These are phyloP conservation scores for Metacarcinus magister DNA, from an alignment of 2,888 invertebrate genomes.

Conservation along the genomic window DNA sequence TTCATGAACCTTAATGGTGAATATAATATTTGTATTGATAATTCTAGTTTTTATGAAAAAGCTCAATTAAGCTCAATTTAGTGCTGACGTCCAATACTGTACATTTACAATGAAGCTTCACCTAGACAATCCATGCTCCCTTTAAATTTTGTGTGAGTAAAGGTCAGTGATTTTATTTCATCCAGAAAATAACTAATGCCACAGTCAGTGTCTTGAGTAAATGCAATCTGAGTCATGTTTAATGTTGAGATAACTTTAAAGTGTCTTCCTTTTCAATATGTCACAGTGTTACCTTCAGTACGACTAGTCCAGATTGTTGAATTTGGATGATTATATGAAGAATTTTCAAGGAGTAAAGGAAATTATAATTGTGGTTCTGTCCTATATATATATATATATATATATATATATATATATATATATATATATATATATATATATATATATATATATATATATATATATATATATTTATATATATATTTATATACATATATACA, in stretches of 20 bases:
- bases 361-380: neutral
- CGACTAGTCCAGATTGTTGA: neutral
- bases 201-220: neutral
- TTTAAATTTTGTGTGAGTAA: constrained; percentile 50
- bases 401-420: neutral
- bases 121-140: constrained; percentile 74
- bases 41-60: constrained; percentile 70
- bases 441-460: constrained; percentile 51
- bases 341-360: neutral
- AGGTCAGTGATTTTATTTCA: neutral
- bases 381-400: constrained; percentile 53
- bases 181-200: neutral
- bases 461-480: constrained; percentile 56
- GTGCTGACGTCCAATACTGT: constrained; percentile 76
- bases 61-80: constrained; percentile 79
- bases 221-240: neutral
- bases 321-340: constrained; percentile 22
- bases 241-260: neutral
- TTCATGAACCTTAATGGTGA: constrained; percentile 64
- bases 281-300: neutral
- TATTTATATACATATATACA: constrained; percentile 35
- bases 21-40: constrained; percentile 65
- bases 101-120: constrained; percentile 69
- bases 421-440: too few species aligned
- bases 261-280: constrained; percentile 1